phyloP scores from a whole-genome alignment of 2,113 vertebrate genomes.

The Etheostoma cragini region DNA sequence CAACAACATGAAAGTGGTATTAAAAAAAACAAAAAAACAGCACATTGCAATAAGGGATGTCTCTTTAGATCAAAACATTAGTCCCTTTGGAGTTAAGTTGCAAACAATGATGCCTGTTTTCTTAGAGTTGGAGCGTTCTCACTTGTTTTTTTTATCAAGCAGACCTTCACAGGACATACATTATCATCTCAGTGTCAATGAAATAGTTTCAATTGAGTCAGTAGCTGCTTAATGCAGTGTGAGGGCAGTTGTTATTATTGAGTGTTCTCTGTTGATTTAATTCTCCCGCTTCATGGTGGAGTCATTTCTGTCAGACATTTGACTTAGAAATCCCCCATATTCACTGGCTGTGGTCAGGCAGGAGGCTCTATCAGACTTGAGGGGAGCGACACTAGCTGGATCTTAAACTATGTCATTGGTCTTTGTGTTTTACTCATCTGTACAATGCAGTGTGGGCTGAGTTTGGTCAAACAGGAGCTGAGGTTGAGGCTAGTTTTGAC shows the following conservation, averaged over 20 bases:
- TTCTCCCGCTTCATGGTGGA: background rate
- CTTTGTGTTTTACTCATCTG: constrained; percentile 71
- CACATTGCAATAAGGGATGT: background rate
- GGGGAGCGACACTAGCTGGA: background rate
- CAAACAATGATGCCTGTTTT: background rate
- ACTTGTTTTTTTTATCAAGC: background rate
- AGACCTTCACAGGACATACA: background rate
- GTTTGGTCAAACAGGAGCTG: constrained; percentile 90
- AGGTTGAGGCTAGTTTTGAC: constrained; percentile 97
- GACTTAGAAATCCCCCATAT: background rate
- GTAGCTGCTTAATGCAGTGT: background rate
- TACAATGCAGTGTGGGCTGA: constrained; percentile 86
- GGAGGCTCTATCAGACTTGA: background rate
- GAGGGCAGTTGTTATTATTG: background rate
- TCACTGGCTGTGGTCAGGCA: background rate
- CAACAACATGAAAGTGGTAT: background rate
- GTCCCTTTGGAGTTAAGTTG: background rate
- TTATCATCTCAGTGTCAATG: background rate
- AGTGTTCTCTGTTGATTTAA: background rate
- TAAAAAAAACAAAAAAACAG: background rate
- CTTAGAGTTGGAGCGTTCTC: background rate
- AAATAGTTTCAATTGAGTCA: background rate
- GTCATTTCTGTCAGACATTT: background rate
- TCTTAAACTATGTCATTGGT: constrained; percentile 39
- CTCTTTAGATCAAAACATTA: background rate